A percentile compares a stretch with the other conserved stretches of the same genome.
Evolutionary conservation across 2,888 invertebrate genomes (phyloP).

Genomic region (Diarsia brunnea): DNA sequence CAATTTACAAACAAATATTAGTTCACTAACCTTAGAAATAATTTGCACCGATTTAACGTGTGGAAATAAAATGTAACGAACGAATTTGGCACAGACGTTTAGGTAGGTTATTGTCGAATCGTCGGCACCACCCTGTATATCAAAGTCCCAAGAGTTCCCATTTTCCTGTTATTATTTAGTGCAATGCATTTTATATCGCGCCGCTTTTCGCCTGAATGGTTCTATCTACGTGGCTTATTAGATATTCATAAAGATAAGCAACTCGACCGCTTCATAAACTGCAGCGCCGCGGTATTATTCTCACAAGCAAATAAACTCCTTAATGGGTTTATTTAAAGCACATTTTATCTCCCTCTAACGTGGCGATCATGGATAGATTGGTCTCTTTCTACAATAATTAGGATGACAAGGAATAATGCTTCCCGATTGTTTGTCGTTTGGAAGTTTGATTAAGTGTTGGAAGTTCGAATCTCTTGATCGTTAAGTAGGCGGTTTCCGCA

Average conservation of each 20-base stretch:
- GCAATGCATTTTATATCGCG: conserved; percentile 27
- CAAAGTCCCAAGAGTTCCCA: neutral
- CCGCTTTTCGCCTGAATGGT: conserved; percentile 12
- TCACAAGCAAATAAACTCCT: conserved; percentile 66
- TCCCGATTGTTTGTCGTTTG: conserved; percentile 70
- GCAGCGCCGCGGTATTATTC: conserved; percentile 48
- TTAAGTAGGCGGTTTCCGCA: conserved; percentile 57
- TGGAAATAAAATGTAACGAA: no score
- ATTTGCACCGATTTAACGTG: no score
- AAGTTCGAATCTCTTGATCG: conserved; percentile 61
- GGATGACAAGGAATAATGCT: conserved; percentile 68
- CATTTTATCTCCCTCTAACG: conserved; percentile 58
- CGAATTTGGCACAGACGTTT: no score
- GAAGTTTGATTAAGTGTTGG: conserved; percentile 69
- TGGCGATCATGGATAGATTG: conserved; percentile 30
- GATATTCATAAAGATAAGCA: conserved; percentile 39
- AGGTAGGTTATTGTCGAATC: no score
- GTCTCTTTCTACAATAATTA: conserved; percentile 68
- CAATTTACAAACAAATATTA: no score
- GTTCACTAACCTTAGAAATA: no score
- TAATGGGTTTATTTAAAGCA: conserved; percentile 64
- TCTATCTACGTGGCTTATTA: conserved; percentile 17
- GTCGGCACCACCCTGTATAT: neutral
- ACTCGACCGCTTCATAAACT: conserved; percentile 43
- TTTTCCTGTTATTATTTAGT: conserved; percentile 1